Percentiles rank a stretch among this genome's conserved stretches.
Evolutionary conservation across 2,113 vertebrate species (phyloP).

Genomic region (Cygnus atratus): DNA sequence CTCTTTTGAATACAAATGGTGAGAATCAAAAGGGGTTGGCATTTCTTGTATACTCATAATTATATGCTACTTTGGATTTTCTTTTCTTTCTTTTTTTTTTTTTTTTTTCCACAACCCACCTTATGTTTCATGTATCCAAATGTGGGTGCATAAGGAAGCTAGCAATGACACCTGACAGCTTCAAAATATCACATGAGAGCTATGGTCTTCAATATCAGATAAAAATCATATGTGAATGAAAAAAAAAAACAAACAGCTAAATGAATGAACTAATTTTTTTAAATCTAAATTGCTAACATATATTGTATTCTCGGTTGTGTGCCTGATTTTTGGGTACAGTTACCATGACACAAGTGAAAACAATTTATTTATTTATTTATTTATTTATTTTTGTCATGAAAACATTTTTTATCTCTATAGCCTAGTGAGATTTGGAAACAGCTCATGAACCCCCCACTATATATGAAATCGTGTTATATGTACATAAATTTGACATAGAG

Average conservation of each 20-base stretch:
- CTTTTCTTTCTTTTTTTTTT: background rate
- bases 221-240: background rate
- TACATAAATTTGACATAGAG: background rate
- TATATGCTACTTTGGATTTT: background rate
- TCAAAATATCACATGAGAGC: background rate
- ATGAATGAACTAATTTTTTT: background rate
- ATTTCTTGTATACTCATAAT: background rate
- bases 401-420: slow-evolving; percentile 7
- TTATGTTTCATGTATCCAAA: background rate
- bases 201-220: background rate
- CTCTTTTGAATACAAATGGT: background rate
- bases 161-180: background rate
- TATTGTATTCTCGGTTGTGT: background rate
- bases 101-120: background rate
- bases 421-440: slow-evolving; percentile 11
- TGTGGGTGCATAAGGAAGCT: background rate
- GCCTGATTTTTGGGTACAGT: background rate
- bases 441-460: background rate
- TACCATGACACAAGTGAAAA: background rate
- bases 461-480: background rate
- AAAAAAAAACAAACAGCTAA: background rate
- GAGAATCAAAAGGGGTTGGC: background rate
- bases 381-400: background rate
- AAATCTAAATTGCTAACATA: background rate
- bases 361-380: background rate